These are phyloP conservation scores for Crematogaster levior DNA, from an alignment of 2,888 invertebrate genomes.

Conservation along the genomic window DNA sequence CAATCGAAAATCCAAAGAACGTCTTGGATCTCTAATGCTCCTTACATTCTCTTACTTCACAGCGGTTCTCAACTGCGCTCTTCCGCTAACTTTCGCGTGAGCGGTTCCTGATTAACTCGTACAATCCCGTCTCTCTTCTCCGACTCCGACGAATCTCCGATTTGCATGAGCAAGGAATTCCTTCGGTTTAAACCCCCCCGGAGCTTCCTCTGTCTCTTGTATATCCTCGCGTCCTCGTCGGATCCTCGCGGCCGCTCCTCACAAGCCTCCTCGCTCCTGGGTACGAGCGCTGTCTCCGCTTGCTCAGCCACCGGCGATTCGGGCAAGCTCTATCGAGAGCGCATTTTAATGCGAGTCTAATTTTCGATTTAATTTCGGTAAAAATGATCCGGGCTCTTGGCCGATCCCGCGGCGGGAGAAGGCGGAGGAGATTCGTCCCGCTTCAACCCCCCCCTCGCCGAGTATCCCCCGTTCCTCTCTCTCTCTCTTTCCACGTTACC, in stretches of 20 bases:
- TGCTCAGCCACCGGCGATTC: slow-evolving; percentile 77
- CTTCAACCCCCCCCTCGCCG: slow-evolving; percentile 60
- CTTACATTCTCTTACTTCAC: slow-evolving; percentile 72
- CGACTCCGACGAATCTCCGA: slow-evolving; percentile 77
- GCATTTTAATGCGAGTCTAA: slow-evolving; percentile 84
- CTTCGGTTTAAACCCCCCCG: slow-evolving; percentile 80
- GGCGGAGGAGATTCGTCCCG: slow-evolving; percentile 60
- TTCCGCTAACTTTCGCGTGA: slow-evolving; percentile 70
- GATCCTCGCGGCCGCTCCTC: slow-evolving; percentile 52
- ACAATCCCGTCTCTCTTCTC: slow-evolving; percentile 71
- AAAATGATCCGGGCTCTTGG: slow-evolving; percentile 81
- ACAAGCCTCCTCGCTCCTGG: slow-evolving; percentile 58
- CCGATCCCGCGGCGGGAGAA: slow-evolving; percentile 69
- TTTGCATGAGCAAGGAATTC: slow-evolving; percentile 83
- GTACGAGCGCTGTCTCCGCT: slow-evolving; percentile 50
- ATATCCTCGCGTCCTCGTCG: slow-evolving; percentile 54
- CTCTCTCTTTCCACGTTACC: slow-evolving; percentile 55
- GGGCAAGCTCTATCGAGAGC: slow-evolving; percentile 79
- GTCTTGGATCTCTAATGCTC: slow-evolving; percentile 34
- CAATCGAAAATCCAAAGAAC: slow-evolving; percentile 41
- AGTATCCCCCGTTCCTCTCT: slow-evolving; percentile 46
- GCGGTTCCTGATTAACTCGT: slow-evolving; percentile 80
- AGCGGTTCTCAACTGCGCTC: slow-evolving; percentile 75
- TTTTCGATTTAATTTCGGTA: slow-evolving; percentile 85
- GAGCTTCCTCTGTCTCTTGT: slow-evolving; percentile 55